Base-by-base conservation (phyloP, 2,888 invertebrate genomes). In the Shargacucullia verbasci region DNA sequence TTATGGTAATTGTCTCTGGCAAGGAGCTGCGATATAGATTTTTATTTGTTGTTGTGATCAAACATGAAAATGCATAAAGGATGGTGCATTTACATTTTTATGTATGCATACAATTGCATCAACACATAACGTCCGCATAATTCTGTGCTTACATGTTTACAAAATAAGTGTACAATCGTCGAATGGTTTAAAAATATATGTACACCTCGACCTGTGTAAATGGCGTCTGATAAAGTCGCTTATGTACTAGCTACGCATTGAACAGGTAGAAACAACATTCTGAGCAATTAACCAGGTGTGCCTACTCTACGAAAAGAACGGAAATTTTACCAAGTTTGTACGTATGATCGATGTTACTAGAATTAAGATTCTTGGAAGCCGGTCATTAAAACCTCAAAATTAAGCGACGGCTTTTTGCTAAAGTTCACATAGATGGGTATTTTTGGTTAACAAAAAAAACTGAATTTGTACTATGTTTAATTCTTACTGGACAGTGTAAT, bases 81-180 rank as follows among this genome's bases (percentile, higher is more conserved):
- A 12, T 35, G 38, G 7, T 29, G 31, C 46, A 62, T 69, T 55
- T 38, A 68, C 12, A 45, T 37, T 33, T n/a, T 33, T n/a, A 20
- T 64, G 52, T 33, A 66, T 70, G 48, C 48, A 65, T 13, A 38
- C 47, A 29, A 12, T 33, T 65, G 65, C 50, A 64, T 45, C 52
- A 40, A 34, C 20, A 48, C 9, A 15, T 65, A 40, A 52, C 58
- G 31, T 46, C 52, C 47, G 27, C 37, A 9, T 38, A 45, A 44
- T 37, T 13, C n/a, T 46, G 13, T 38, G 12, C 40, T 25, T 39
- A n/a, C 6, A 38, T 65, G 59, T 70, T 67, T 65, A 58, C 41
- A 48, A 53, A 70, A 65, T 41, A 59, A n/a, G 6, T 33, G 35
- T 14, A 29, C n/a, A 33, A 29, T 48, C 39, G 45, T 15, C 53